These are phyloP conservation scores for Cinara cedri DNA, from an alignment of 2,888 invertebrate species.

Conservation along the genomic window DNA sequence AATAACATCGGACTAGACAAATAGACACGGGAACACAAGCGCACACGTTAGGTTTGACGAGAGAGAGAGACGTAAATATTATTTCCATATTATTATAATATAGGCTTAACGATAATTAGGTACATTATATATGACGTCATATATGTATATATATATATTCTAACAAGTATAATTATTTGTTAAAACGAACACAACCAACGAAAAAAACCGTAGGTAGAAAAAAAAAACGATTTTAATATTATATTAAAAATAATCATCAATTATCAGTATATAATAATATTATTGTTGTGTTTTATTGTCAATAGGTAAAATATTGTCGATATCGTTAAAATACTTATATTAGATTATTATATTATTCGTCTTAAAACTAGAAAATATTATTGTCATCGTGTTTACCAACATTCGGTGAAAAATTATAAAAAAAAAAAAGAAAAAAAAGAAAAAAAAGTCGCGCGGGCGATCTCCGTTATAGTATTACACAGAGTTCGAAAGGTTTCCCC, in stretches of 20 bases:
- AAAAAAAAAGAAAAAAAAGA: no score
- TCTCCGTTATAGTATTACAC: no score
- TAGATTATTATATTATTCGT: background rate
- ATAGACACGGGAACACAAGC: no score
- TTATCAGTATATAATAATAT: background rate
- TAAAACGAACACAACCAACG: background rate
- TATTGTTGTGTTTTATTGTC: conserved; percentile 22
- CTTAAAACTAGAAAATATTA: conserved; percentile 45
- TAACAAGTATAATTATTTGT: background rate
- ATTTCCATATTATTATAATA: background rate
- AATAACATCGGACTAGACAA: no score
- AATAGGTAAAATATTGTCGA: background rate
- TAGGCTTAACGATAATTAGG: no score
- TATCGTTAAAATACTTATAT: no score
- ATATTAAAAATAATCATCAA: conserved; percentile 10
- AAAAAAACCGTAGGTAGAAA: no score
- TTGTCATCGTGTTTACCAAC: conserved; percentile 48
- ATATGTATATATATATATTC: no score
- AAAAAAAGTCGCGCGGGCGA: no score
- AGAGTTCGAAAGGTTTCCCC: no score
- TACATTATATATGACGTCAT: no score
- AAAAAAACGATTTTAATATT: conserved; percentile 18
- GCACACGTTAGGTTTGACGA: background rate
- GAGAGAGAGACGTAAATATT: background rate
- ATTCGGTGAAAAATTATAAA: no score